phyloP scores from a whole-genome alignment of 2,888 invertebrate genomes.

The Stratiomys singularior region DNA sequence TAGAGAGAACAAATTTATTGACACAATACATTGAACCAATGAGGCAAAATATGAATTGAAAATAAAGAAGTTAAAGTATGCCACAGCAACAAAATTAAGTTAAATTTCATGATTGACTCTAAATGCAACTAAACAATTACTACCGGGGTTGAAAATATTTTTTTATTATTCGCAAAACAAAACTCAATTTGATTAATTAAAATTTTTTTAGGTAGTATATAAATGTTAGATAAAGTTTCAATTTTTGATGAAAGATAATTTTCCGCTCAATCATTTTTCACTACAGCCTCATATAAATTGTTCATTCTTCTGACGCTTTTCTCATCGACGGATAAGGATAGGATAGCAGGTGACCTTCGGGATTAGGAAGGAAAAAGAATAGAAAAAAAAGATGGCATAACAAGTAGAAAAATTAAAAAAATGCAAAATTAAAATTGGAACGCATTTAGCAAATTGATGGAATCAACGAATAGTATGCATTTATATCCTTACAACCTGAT shows the following conservation, averaged over 20 bases:
- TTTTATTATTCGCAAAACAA: background rate
- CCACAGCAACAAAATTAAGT: background rate
- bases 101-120: background rate
- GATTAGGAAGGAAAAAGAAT: background rate
- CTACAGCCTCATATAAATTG: constrained; percentile 56
- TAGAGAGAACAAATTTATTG: too few species aligned
- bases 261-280: constrained; percentile 39
- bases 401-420: background rate
- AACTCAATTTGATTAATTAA: too few species aligned
- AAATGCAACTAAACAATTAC: background rate
- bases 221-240: too few species aligned
- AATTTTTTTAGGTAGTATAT: too few species aligned
- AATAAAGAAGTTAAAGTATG: too few species aligned
- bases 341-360: background rate
- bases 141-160: background rate
- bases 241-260: background rate
- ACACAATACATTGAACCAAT: too few species aligned
- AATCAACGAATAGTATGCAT: too few species aligned
- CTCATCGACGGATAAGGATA: constrained; percentile 44
- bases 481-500: too few species aligned
- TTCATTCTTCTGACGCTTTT: constrained; percentile 54
- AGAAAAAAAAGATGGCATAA: background rate
- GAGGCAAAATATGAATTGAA: too few species aligned
- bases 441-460: background rate
- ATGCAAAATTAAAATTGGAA: background rate